phyloP scores from a whole-genome alignment of 2,797 vertebrate genomes.

The Phataginus tetradactyla region DNA sequence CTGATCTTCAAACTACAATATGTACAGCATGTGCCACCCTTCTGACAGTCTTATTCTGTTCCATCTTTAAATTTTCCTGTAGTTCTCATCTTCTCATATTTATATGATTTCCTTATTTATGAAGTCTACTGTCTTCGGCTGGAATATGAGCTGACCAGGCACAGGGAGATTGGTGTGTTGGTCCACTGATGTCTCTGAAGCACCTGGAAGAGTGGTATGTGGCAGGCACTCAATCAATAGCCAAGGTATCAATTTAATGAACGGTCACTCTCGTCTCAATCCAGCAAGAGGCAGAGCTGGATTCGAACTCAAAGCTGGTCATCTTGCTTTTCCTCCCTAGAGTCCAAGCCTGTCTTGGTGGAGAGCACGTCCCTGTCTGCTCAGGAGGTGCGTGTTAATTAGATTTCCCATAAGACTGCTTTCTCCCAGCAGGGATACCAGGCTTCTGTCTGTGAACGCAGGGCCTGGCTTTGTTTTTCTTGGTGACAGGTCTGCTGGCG shows the following conservation, averaged over 20 bases:
- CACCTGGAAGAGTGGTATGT: too few species aligned
- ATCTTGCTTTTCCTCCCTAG: background rate
- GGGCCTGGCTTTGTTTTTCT: background rate
- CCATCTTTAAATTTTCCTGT: background rate
- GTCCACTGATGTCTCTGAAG: background rate
- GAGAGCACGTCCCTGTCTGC: background rate
- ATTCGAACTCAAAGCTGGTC: background rate
- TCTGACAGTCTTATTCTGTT: background rate
- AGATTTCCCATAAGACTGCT: background rate
- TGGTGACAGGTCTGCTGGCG: conserved; percentile 13
- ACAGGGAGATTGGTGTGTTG: background rate
- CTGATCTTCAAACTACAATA: background rate
- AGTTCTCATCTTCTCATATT: background rate
- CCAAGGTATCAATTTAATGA: background rate
- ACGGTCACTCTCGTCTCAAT: background rate
- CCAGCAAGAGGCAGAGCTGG: background rate
- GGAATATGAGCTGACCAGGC: background rate
- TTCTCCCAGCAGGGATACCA: background rate
- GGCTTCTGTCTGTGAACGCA: background rate
- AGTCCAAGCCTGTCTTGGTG: background rate
- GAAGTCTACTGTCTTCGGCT: background rate
- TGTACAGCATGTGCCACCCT: fast-evolving
- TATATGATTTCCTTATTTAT: background rate
- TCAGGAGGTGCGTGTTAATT: background rate
- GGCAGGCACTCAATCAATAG: background rate